These are phyloP conservation scores for Charaxes varanes DNA, from an alignment of 1,140 invertebrate species.

Conservation along the genomic window DNA sequence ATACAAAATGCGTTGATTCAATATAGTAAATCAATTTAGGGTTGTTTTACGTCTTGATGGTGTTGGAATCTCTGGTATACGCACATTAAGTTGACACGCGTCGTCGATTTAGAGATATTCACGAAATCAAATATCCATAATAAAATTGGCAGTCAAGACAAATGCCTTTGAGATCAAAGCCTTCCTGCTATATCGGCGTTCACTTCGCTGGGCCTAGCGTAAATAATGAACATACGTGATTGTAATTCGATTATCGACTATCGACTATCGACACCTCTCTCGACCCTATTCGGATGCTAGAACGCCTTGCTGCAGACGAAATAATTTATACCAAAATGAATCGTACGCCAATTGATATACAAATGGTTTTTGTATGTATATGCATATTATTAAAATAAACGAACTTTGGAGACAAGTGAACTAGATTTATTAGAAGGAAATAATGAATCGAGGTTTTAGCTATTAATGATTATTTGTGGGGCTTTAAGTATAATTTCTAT, in stretches of 20 bases:
- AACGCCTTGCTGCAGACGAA: conserved; percentile 18
- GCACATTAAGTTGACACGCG: no score
- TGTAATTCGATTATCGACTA: conserved; percentile 31
- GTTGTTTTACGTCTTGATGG: no score
- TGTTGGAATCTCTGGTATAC: no score
- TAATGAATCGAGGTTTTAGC: conserved; percentile 16
- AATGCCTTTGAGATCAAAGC: conserved; percentile 15
- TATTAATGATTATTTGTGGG: conserved; percentile 3
- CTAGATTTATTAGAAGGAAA: conserved; percentile 22
- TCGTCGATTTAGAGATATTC: no score
- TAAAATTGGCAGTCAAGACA: conserved; percentile 5
- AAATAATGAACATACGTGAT: conserved; percentile 29
- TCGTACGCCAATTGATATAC: conserved; percentile 5
- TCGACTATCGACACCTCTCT: conserved; percentile 15
- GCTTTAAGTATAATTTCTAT: no score
- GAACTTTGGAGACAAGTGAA: conserved; percentile 20
- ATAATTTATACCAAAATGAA: conserved; percentile 10
- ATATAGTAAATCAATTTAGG: no score
- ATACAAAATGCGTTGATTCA: no score
- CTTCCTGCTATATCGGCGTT: conserved; percentile 10
- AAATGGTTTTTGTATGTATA: conserved; percentile 9
- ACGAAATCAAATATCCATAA: conserved; percentile 11
- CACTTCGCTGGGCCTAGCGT: conserved; percentile 16
- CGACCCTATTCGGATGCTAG: conserved; percentile 20
- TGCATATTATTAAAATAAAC: conserved; percentile 11